phyloP scores from a whole-genome alignment of 1,140 invertebrate species.

The Vollenhovia emeryi region DNA sequence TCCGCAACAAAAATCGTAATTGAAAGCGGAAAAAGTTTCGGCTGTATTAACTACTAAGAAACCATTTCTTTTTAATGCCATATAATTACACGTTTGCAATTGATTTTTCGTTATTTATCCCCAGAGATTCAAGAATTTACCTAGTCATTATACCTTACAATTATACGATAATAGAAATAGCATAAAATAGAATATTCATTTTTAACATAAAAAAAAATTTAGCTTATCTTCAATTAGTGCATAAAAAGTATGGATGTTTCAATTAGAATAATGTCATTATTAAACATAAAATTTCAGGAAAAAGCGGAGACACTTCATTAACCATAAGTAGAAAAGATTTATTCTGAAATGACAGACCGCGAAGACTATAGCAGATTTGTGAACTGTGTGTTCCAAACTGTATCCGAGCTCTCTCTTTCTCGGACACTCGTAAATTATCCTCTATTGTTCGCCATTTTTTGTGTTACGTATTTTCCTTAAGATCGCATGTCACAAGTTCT shows the following conservation, averaged over 20 bases:
- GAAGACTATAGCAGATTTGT: neutral
- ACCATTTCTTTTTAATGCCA: neutral
- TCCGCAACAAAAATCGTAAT: neutral
- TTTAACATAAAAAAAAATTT: neutral
- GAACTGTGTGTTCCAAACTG: no score
- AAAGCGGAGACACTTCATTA: neutral
- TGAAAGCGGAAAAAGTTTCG: constrained; percentile 7
- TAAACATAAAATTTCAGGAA: neutral
- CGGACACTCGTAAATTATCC: no score
- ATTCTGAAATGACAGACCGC: neutral
- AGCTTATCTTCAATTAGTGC: neutral
- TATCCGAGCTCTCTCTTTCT: no score
- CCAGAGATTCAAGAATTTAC: neutral
- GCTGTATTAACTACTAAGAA: neutral
- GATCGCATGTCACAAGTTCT: neutral
- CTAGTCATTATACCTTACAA: neutral
- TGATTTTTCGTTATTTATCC: neutral
- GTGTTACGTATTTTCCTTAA: neutral
- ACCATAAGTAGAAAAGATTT: neutral
- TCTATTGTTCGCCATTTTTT: no score
- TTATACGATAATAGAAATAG: neutral
- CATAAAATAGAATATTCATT: neutral
- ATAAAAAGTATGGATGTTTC: neutral
- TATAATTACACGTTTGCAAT: constrained; percentile 6
- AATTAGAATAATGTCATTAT: neutral